Evolutionary conservation across 2,888 invertebrate genomes (phyloP).

Genomic region (Psococerastis gibbosa): DNA sequence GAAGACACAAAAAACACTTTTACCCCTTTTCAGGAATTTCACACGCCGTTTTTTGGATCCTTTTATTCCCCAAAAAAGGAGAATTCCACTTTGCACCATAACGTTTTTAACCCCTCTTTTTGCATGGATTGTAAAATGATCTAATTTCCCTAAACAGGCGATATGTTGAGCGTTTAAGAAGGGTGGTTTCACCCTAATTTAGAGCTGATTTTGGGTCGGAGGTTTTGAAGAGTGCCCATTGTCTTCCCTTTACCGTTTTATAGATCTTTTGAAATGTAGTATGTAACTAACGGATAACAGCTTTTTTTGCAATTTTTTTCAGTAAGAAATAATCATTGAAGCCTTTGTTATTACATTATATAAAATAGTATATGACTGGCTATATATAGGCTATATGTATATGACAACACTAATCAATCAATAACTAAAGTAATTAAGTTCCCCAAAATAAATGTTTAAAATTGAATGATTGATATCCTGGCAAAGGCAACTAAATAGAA

Average conservation of each 20-base stretch:
- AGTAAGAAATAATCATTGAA: too few relatives aligned
- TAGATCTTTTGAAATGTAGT: background rate
- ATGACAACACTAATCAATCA: too few relatives aligned
- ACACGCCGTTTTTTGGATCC: slow-evolving; percentile 5
- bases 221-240: background rate
- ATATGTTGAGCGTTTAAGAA: background rate
- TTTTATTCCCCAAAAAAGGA: background rate
- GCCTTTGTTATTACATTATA: too few relatives aligned
- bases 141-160: background rate
- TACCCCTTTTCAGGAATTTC: slow-evolving; percentile 10
- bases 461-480: too few relatives aligned
- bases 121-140: slow-evolving; percentile 7
- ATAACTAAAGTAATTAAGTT: too few relatives aligned
- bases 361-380: too few relatives aligned
- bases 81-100: slow-evolving; percentile 6
- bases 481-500: too few relatives aligned
- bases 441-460: too few relatives aligned
- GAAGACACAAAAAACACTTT: slow-evolving; percentile 1
- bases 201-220: background rate
- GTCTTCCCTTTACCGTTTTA: background rate
- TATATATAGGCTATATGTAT: too few relatives aligned
- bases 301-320: too few relatives aligned
- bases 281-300: too few relatives aligned
- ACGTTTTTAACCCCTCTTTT: background rate
- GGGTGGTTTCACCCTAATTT: background rate